Evolutionary conservation across 1,140 invertebrate genomes (phyloP), one percentile per base, ranked within the genome.

Genomic region (Calliopsis andreniformis): DNA sequence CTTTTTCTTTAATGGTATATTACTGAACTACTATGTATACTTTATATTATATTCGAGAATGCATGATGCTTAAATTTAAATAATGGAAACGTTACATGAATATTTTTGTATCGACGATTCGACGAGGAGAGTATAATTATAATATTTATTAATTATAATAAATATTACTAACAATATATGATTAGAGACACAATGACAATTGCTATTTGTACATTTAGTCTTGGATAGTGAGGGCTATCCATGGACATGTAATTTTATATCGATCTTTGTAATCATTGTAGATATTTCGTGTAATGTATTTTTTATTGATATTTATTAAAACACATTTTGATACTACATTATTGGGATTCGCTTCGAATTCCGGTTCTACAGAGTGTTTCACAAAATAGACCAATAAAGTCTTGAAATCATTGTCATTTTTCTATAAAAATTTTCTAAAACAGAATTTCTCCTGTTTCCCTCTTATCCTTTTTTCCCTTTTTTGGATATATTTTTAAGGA

Each of bases 261-360:
- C 80, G 81, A 88, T 77, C 87, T 89, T 89, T 89, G 87, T 90
- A 90, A 88, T 77, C 87, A 75, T 76, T 90, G 87, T 90, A 90
- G 87, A 90, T 90, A 90, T 89, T 89, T 89, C 89, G 80, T 89
- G 88, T 90, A 88, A 89, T 85, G 86, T 89, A 87, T 88, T 89
- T 90, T 87, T 80, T 89, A 90, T 90, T 84, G 81, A 88, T 90
- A 90, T 90, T 90, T 90, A 90, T 90, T 90, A 89, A 90, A 90
- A 88, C 76, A 86, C 83, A 86, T 90, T 89, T 90, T 90, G 89
- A 87, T 89, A 89, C 81, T 87, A 84, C 20, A 51, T 42, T 35
- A 55, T n/a, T 51, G 30, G 61, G 56, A 71, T 63, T 66, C 61
- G 35, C 39, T 14, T 59, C 18, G 30, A 51, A 68, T 68, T 68